These are phyloP conservation scores for Solenodon paradoxus DNA, from an alignment of 2,113 vertebrate species.

Conservation along the genomic window DNA sequence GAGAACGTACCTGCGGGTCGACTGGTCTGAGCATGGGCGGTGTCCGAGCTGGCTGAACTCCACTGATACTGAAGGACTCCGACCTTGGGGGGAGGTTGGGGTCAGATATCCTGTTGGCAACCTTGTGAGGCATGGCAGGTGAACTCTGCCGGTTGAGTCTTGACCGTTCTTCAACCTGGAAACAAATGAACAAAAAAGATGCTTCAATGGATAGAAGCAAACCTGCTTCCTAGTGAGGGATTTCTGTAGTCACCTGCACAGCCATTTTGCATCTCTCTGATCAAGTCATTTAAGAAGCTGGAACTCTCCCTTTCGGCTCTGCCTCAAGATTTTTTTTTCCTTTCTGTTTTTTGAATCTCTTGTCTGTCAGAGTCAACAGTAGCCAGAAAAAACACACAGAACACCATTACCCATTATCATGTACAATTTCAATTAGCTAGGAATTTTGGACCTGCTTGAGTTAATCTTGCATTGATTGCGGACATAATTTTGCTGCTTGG, in stretches of 20 bases:
- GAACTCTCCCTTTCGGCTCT: not conserved
- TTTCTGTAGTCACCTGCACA: constrained; percentile 21
- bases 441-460: not conserved
- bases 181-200: not conserved
- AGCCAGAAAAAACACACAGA: not conserved
- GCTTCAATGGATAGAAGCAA: not conserved
- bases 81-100: constrained; percentile 96
- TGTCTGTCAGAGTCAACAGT: not conserved
- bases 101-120: constrained; percentile 97
- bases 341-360: too few species aligned
- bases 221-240: not conserved
- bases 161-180: constrained; percentile 91
- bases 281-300: not conserved
- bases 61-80: constrained; percentile 97
- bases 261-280: constrained; percentile 26
- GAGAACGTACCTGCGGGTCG: constrained; percentile 91
- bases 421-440: not conserved
- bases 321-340: not conserved
- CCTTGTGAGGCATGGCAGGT: constrained; percentile 95
- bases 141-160: constrained; percentile 93
- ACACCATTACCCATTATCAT: not conserved
- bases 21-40: constrained; percentile 95
- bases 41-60: constrained; percentile 94
- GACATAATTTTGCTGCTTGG: not conserved
- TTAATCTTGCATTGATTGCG: not conserved